Base-by-base conservation (phyloP, 2,888 invertebrate genomes). In the Acanthosepion pharaonis region DNA sequence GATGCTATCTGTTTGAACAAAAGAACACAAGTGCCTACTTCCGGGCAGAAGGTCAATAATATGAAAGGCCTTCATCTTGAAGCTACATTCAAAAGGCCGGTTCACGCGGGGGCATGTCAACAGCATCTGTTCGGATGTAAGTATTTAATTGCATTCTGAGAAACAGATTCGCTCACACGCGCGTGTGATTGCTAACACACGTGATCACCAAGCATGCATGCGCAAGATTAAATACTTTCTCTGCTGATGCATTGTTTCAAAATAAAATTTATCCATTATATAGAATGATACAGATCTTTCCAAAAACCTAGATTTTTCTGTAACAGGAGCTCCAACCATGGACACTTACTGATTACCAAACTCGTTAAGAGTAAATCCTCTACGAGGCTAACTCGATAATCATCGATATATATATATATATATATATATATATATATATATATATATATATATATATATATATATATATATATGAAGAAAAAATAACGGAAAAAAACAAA, bases 41-140 rank as follows among this genome's bases (percentile, higher is more conserved):
- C 78, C 78, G 78, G 78, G 11, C 78, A 78, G 78, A 78, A n/a
- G n/a, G 78, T 78, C 78, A 78, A 78, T 78, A 78, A n/a, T 78
- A 15, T 78, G n/a, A 78, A 78, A 78, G 78, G 78, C 78, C n/a
- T 78, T 78, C n/a, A 33, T n/a, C n/a, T 78, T 78, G 78, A 78
- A 33, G 78, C 18, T 33, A 78, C 78, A 78, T 33, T 78, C n/a
- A 33, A 78, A 78, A n/a, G 78, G n/a, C n/a, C n/a, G 78, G 78
- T 78, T n/a, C 78, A 78, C 78, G 15, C 33, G n/a, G n/a, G 78
- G 78, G n/a, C 78, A 78, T 78, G 78, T 78, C 78, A 78, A 78
- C 78, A 78, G 78, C 78, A 78, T 33, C 78, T 78, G 78, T n/a
- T 33, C n/a, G 4, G 8, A 78, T 78, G n/a, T 11, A 78, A 78